Evolutionary conservation across 2,888 invertebrate genomes (phyloP).

Genomic region (Lumbricus terrestris): DNA sequence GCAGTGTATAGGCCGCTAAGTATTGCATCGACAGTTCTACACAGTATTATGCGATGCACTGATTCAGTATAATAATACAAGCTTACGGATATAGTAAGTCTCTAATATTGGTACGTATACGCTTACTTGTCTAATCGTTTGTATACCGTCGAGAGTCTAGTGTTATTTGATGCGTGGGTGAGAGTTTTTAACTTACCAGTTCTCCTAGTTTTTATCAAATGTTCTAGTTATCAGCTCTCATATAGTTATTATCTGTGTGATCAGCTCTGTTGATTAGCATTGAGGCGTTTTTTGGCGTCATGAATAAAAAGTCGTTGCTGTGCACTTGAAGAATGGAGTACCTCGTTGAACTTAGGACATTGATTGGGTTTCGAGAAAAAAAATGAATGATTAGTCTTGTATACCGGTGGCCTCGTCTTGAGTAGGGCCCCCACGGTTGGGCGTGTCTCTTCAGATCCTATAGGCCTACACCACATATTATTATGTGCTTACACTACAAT

Average conservation of each 20-base stretch:
- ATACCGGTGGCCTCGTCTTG: neutral
- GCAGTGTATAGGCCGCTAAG: too few relatives aligned
- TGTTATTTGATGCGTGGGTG: too few relatives aligned
- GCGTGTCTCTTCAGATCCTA: neutral
- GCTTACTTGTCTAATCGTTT: neutral
- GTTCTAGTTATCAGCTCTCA: neutral
- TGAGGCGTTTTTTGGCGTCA: neutral
- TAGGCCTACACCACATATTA: too few relatives aligned
- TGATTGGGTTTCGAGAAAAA: neutral
- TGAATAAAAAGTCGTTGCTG: neutral
- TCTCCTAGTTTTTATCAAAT: neutral
- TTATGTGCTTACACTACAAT: too few relatives aligned
- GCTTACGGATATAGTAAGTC: neutral
- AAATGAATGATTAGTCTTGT: neutral
- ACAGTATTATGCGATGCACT: too few relatives aligned
- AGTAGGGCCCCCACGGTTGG: neutral
- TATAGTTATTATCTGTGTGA: neutral
- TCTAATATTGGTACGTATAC: neutral
- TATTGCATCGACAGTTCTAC: neutral
- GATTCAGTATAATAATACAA: too few relatives aligned
- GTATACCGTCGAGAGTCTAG: too few relatives aligned
- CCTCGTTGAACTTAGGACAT: neutral
- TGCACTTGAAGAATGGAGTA: neutral
- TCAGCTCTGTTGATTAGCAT: neutral
- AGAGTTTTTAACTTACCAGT: too few relatives aligned